phyloP scores from a whole-genome alignment of 2,888 invertebrate species.

The Phymatocera aterrima region DNA sequence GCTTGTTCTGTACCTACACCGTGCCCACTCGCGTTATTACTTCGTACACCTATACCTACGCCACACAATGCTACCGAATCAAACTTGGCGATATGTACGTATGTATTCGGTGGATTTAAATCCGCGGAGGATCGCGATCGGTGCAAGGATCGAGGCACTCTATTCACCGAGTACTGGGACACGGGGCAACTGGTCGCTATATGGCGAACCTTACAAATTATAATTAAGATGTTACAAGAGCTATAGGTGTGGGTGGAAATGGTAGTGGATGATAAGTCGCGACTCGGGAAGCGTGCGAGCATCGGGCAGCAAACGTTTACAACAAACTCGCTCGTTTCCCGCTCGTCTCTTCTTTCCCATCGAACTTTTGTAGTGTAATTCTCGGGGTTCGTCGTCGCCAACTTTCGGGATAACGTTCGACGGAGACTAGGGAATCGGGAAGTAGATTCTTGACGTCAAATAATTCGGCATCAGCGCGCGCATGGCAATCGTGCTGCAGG shows the following conservation, averaged over 20 bases:
- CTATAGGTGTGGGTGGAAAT: conserved; percentile 34
- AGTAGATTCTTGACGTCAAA: too few relatives aligned
- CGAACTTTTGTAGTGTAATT: too few relatives aligned
- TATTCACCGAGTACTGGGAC: neutral
- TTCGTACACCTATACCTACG: neutral
- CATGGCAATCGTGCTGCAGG: too few relatives aligned
- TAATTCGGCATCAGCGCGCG: too few relatives aligned
- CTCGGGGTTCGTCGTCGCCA: neutral
- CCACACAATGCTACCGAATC: neutral
- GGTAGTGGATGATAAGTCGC: neutral
- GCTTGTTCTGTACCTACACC: neutral
- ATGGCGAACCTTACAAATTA: conserved; percentile 4
- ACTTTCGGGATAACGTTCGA: neutral
- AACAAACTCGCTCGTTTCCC: conserved; percentile 12
- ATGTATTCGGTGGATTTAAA: neutral
- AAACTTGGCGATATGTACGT: neutral
- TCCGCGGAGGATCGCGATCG: too few relatives aligned
- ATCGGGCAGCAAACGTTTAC: conserved; percentile 17
- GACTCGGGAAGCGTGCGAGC: neutral
- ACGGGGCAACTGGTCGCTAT: neutral
- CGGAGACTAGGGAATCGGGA: too few relatives aligned
- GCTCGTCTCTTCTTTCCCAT: neutral
- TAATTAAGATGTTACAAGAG: conserved; percentile 22
- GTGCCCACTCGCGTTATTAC: neutral
- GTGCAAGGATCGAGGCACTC: neutral